Conservation (phyloP, 2,797 vertebrate species). For the Synaphobranchus kaupii region DNA sequence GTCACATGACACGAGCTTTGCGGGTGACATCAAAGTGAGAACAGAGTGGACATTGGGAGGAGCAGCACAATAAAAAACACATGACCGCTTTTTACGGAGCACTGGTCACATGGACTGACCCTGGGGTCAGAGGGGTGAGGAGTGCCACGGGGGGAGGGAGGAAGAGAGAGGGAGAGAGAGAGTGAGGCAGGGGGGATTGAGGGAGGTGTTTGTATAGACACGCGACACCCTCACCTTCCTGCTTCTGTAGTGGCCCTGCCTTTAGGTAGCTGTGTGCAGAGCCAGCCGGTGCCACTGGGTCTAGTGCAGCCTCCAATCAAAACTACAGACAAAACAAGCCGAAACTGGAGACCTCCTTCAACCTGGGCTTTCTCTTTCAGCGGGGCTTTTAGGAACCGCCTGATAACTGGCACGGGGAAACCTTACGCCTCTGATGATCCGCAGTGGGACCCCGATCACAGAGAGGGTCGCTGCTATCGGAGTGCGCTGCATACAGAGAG, state of each 20-base stretch:
- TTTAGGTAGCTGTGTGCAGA: not conserved
- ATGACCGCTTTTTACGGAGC: not conserved
- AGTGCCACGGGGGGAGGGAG: not conserved
- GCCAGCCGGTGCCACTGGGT: conserved; percentile 14
- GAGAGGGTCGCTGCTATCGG: not conserved
- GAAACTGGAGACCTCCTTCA: not conserved
- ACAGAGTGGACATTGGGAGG: not conserved
- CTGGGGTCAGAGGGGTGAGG: not conserved
- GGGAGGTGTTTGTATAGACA: not conserved
- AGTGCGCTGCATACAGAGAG: not conserved
- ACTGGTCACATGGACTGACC: not conserved
- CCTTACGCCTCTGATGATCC: not conserved
- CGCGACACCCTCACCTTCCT: not conserved
- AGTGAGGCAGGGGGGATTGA: not conserved
- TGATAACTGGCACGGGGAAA: conserved; percentile 22
- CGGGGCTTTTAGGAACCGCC: conserved; percentile 10
- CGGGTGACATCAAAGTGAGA: not conserved
- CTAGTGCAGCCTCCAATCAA: not conserved
- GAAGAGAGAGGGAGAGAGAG: not conserved
- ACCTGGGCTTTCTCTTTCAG: conserved; percentile 4
- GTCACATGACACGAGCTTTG: not conserved
- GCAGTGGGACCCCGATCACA: not conserved
- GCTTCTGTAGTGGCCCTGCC: not conserved
- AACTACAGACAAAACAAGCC: conserved; percentile 6
- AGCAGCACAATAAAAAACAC: not conserved